These are phyloP conservation scores for Maccullochella peelii DNA, from an alignment of 2,113 vertebrate species.

Conservation along the genomic window DNA sequence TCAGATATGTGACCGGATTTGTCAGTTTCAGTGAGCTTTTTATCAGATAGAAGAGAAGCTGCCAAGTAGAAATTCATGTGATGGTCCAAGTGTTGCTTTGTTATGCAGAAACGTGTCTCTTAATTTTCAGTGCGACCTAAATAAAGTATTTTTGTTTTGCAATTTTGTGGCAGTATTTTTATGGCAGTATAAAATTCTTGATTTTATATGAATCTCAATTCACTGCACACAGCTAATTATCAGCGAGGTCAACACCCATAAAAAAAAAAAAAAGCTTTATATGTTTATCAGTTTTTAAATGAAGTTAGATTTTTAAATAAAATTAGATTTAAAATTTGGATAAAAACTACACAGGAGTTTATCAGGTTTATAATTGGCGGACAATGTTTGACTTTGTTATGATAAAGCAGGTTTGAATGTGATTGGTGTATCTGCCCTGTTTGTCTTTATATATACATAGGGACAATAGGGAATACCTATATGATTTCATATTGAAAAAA, in stretches of 20 bases:
- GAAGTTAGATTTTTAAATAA: not conserved
- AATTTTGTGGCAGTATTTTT: not conserved
- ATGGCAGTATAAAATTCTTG: no score
- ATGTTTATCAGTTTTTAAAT: no score
- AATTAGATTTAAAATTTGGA: not conserved
- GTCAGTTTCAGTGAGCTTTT: not conserved
- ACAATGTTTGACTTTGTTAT: not conserved
- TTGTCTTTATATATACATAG: slow-evolving; percentile 22
- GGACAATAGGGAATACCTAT: slow-evolving; percentile 2
- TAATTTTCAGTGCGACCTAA: slow-evolving; percentile 8
- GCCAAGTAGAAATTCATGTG: not conserved
- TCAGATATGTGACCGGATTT: not conserved
- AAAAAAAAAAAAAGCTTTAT: not conserved
- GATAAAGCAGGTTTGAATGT: slow-evolving; percentile 6
- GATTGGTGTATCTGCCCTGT: not conserved
- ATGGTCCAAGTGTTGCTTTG: not conserved
- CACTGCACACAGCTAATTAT: not conserved
- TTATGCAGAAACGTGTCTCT: not conserved
- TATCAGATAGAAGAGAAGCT: not conserved
- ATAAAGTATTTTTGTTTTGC: slow-evolving; percentile 46
- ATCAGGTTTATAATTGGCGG: not conserved
- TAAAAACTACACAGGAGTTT: not conserved
- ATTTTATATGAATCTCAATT: not conserved
- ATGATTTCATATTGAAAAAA: slow-evolving; percentile 53
- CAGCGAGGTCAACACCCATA: not conserved